A percentile compares a stretch with the other conserved stretches of the same genome.
phyloP scores from a whole-genome alignment of 2,113 vertebrate species.

The Gadus macrocephalus region DNA sequence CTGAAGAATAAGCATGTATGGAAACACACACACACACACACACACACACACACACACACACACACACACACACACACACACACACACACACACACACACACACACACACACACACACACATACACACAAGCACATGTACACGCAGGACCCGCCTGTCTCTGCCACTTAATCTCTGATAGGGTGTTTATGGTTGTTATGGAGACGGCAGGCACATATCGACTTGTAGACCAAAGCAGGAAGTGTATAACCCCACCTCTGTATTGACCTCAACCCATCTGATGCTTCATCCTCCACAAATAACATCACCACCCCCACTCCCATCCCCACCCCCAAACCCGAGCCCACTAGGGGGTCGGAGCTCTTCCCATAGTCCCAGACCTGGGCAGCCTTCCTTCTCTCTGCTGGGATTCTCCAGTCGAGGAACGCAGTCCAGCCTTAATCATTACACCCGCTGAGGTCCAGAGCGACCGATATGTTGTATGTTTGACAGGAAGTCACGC shows the following conservation, averaged over 20 bases:
- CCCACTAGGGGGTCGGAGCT: slow-evolving; percentile 21
- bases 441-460: neutral
- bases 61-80: slow-evolving; percentile 13
- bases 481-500: slow-evolving; percentile 17
- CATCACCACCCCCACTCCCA: slow-evolving; percentile 20
- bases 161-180: neutral
- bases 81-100: neutral
- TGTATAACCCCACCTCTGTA: slow-evolving; percentile 30
- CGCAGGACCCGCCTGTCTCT: slow-evolving; percentile 1
- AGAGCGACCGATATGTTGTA: slow-evolving; percentile 13
- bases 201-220: slow-evolving; percentile 57
- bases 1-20: no score
- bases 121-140: neutral
- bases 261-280: slow-evolving; percentile 52
- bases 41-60: neutral
- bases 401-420: no score
- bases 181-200: slow-evolving; percentile 60
- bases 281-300: slow-evolving; percentile 52
- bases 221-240: slow-evolving; percentile 50
- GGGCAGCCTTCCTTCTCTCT: neutral
- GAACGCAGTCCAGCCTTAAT: neutral
- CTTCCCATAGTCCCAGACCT: neutral
- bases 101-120: neutral
- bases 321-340: slow-evolving; percentile 22
- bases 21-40: no score